phyloP scores from a whole-genome alignment of 1,140 invertebrate species.

The Drosophila takahashii region DNA sequence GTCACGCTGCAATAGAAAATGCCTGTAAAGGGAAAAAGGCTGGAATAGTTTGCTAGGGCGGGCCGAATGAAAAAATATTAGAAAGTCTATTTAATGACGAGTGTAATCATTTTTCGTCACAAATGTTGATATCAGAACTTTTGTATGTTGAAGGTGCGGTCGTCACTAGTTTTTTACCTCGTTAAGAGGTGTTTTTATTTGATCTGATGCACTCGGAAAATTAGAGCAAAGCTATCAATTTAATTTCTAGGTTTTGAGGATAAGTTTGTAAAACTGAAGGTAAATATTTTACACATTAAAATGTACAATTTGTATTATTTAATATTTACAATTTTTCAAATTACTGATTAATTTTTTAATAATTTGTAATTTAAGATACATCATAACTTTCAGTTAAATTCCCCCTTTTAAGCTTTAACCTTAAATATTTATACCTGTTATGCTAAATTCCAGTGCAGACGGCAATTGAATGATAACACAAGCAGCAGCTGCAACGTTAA shows the following conservation, averaged over 20 bases:
- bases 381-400: neutral
- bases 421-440: slow-evolving; percentile 25
- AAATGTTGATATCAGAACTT: no score
- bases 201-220: slow-evolving; percentile 39
- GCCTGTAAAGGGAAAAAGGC: no score
- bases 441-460: slow-evolving; percentile 63
- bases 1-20: no score
- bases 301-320: neutral
- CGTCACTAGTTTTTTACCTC: no score
- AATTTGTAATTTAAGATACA: neutral
- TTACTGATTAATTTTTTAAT: no score
- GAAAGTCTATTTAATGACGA: no score
- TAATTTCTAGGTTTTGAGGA: no score
- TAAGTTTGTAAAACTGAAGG: neutral
- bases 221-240: neutral
- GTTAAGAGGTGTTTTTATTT: no score
- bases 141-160: no score
- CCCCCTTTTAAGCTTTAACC: neutral
- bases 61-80: no score
- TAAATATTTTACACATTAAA: neutral
- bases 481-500: slow-evolving; percentile 60
- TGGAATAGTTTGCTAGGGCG: no score
- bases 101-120: no score
- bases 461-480: slow-evolving; percentile 76
- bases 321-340: neutral